Conservation (phyloP, 1,140 invertebrate genomes). For the Centruroides sculpturatus region DNA sequence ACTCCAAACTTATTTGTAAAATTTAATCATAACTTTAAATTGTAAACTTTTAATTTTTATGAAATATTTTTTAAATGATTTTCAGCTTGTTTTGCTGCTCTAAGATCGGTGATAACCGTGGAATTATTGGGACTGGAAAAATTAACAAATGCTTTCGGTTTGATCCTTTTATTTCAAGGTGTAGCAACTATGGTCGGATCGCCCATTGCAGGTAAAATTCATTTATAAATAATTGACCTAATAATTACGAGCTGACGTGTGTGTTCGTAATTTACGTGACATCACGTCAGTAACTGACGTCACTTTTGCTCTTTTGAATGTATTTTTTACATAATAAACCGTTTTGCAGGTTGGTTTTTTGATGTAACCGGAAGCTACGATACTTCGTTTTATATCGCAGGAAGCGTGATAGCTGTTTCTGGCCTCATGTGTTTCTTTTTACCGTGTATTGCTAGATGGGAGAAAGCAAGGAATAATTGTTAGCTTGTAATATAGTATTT, state of each 20-base stretch:
- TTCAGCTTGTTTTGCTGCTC: constrained; percentile 73
- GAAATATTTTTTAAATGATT: too few species aligned
- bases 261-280: too few species aligned
- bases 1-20: too few species aligned
- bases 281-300: too few species aligned
- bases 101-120: constrained; percentile 78
- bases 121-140: constrained; percentile 83
- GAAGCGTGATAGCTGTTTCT: constrained; percentile 64
- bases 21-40: too few species aligned
- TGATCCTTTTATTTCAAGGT: constrained; percentile 87
- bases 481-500: too few species aligned
- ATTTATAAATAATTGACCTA: too few species aligned
- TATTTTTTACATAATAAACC: too few species aligned
- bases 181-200: constrained; percentile 29
- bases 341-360: constrained; percentile 53
- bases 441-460: constrained; percentile 58
- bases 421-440: constrained; percentile 79
- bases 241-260: too few species aligned
- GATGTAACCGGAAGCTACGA: constrained; percentile 63
- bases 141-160: constrained; percentile 85
- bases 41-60: too few species aligned
- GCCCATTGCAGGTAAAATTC: constrained; percentile 19
- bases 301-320: too few species aligned
- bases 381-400: constrained; percentile 78
- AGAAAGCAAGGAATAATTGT: constrained; percentile 34